Conservation (phyloP, 2,797 vertebrate species). For the Acanthurus tractus region DNA sequence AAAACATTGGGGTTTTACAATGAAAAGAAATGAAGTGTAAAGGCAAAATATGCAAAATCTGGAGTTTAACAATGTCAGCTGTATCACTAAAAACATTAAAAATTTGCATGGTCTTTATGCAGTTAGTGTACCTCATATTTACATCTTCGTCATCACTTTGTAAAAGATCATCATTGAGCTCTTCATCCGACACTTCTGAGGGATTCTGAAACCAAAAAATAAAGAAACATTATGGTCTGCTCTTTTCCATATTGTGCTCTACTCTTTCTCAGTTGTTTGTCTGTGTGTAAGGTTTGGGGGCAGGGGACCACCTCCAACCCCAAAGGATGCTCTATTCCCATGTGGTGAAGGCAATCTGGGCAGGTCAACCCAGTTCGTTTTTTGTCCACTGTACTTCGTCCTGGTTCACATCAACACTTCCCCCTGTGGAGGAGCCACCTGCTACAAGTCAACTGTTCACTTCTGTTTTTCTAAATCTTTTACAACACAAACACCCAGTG, state of each 20-base stretch:
- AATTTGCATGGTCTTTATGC: background rate
- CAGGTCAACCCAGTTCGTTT: constrained; percentile 71
- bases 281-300: constrained; percentile 57
- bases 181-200: constrained; percentile 96
- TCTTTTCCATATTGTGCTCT: background rate
- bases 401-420: constrained; percentile 78
- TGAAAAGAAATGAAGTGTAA: background rate
- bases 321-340: constrained; percentile 77
- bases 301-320: constrained; percentile 70
- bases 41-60: background rate
- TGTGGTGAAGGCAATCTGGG: constrained; percentile 78
- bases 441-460: constrained; percentile 56
- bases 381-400: constrained; percentile 81
- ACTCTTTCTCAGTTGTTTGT: constrained; percentile 3
- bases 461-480: constrained; percentile 57
- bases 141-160: constrained; percentile 96
- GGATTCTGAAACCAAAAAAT: constrained; percentile 86
- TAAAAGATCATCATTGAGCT: constrained; percentile 96
- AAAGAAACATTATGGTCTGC: background rate
- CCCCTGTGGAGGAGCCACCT: constrained; percentile 71
- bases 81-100: background rate
- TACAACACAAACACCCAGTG: constrained; percentile 25
- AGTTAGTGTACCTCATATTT: constrained; percentile 71
- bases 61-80: background rate
- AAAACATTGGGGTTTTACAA: constrained; percentile 8